Conservation (phyloP, 2,888 invertebrate species). For the Morpho achilles region DNA sequence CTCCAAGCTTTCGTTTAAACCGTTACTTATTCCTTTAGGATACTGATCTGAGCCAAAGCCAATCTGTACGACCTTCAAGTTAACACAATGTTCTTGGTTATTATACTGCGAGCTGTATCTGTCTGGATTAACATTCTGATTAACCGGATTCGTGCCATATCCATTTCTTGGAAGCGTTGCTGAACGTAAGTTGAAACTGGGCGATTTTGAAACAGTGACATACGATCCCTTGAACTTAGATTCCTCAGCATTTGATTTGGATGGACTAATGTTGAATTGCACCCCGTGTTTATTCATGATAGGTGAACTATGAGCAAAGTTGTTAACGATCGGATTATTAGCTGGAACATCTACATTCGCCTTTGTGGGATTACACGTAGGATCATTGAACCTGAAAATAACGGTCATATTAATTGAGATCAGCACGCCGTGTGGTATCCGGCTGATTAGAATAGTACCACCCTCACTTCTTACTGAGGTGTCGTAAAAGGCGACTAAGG, state of each 20-base stretch:
- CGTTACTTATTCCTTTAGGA: conserved; percentile 76
- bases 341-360: conserved; percentile 43
- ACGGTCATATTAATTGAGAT: background rate
- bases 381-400: conserved; percentile 80
- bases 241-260: conserved; percentile 67
- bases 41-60: conserved; percentile 80
- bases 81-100: conserved; percentile 74
- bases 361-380: conserved; percentile 73
- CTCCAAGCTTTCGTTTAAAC: conserved; percentile 65
- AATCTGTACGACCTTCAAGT: conserved; percentile 81
- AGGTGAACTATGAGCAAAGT: conserved; percentile 71
- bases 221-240: conserved; percentile 64
- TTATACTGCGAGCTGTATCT: conserved; percentile 76
- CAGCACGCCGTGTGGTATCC: too few relatives aligned
- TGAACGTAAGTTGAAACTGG: conserved; percentile 77
- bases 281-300: conserved; percentile 78
- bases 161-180: conserved; percentile 87
- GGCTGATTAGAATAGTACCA: too few relatives aligned
- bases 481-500: too few relatives aligned
- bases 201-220: conserved; percentile 63
- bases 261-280: conserved; percentile 73
- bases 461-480: too few relatives aligned
- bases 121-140: conserved; percentile 67
- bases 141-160: conserved; percentile 63
- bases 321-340: conserved; percentile 53